Conservation (phyloP, 2,797 vertebrate species). For the Pseudochromis fuscus region DNA sequence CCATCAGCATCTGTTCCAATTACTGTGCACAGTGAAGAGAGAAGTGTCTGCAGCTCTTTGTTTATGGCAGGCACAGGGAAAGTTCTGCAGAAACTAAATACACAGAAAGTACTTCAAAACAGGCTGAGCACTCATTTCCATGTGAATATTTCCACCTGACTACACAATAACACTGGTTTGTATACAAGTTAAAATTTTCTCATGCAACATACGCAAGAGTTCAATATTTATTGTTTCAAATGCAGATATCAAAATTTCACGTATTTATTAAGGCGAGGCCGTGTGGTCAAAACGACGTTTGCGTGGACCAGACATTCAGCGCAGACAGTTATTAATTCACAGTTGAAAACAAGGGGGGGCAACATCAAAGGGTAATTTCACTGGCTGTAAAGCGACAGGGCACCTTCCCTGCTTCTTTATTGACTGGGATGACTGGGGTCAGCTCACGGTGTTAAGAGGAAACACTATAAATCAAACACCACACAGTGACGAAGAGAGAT, state of each 20-base stretch:
- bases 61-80: constrained; percentile 7
- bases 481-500: constrained; percentile 66
- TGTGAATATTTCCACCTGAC: constrained; percentile 45
- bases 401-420: constrained; percentile 79
- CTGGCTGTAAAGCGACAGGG: constrained; percentile 84
- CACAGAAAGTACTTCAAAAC: constrained; percentile 5
- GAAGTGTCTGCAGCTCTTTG: constrained; percentile 22
- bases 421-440: constrained; percentile 80
- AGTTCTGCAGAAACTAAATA: constrained; percentile 8
- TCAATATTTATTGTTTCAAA: constrained; percentile 1
- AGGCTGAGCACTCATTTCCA: constrained; percentile 4
- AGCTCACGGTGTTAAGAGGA: constrained; percentile 81
- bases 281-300: constrained; percentile 46
- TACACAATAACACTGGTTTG: constrained; percentile 28
- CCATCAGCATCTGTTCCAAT: constrained; percentile 61
- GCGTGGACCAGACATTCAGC: constrained; percentile 71
- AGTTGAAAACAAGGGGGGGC: constrained; percentile 75
- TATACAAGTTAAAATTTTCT: constrained; percentile 4
- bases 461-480: constrained; percentile 83
- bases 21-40: constrained; percentile 14
- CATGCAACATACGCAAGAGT: not conserved
- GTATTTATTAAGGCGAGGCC: not conserved
- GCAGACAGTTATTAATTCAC: constrained; percentile 77
- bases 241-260: constrained; percentile 3
- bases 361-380: constrained; percentile 89